Percentiles rank a stretch among this genome's conserved stretches.
These are phyloP conservation scores for Micromussa lordhowensis DNA, from an alignment of 92 coral and sea anemone species.

Conservation along the genomic window DNA sequence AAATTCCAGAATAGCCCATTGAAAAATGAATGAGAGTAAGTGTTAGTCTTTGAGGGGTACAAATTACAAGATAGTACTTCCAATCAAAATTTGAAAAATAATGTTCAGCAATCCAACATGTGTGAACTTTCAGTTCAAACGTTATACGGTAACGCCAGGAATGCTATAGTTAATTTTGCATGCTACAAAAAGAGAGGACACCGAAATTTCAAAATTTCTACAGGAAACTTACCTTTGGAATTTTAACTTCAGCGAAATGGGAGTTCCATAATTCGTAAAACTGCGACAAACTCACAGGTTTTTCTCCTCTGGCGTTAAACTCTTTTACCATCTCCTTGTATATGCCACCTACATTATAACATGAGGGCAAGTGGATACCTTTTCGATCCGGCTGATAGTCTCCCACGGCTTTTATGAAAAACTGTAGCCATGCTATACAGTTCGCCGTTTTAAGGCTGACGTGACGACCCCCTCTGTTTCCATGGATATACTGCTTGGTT, in stretches of 20 bases:
- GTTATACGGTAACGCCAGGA: too few relatives aligned
- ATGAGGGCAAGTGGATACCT: slow-evolving; percentile 44
- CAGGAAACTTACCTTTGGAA: slow-evolving; percentile 24
- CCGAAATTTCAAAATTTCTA: too few relatives aligned
- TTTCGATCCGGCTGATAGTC: slow-evolving; percentile 48
- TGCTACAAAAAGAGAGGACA: too few relatives aligned
- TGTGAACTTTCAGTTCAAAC: too few relatives aligned
- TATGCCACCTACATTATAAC: slow-evolving; percentile 17
- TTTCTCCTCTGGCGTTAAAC: background rate
- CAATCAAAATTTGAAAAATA: too few relatives aligned
- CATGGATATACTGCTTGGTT: slow-evolving; percentile 21
- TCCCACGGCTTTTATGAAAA: slow-evolving; percentile 33
- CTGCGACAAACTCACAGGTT: slow-evolving; percentile 1
- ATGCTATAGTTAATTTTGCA: too few relatives aligned
- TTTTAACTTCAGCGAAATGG: slow-evolving; percentile 30
- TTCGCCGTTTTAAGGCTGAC: slow-evolving; percentile 19
- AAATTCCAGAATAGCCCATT: too few relatives aligned
- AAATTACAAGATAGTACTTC: too few relatives aligned
- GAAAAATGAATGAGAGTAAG: too few relatives aligned
- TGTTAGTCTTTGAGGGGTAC: too few relatives aligned
- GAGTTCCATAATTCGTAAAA: background rate
- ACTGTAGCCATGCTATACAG: slow-evolving; percentile 43
- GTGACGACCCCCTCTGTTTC: slow-evolving; percentile 22
- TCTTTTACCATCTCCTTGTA: slow-evolving; percentile 39
- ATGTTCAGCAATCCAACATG: too few relatives aligned